Evolutionary conservation across 2,113 vertebrate genomes (phyloP).

Genomic region (Arenaria interpres): DNA sequence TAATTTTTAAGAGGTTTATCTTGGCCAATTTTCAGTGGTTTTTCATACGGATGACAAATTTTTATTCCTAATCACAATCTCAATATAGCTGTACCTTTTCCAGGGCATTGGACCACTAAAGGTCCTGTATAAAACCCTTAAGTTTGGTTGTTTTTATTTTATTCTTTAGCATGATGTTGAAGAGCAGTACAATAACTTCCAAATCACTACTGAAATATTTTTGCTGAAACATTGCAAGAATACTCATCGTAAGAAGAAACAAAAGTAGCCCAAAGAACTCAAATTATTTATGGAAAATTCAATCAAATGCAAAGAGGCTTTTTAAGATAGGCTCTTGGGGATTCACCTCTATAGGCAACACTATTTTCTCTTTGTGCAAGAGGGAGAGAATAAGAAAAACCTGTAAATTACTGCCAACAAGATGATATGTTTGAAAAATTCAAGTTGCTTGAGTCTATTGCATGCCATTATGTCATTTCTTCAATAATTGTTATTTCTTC

Average conservation of each 20-base stretch:
- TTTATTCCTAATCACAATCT: not conserved
- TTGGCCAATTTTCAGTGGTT: not conserved
- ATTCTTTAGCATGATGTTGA: not conserved
- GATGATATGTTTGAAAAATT: not conserved
- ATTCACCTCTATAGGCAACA: not conserved
- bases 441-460: not conserved
- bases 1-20: not conserved
- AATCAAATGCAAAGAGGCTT: not conserved
- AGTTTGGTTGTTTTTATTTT: not conserved
- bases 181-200: not conserved
- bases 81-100: not conserved
- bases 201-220: not conserved
- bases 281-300: not conserved
- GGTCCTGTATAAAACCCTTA: not conserved
- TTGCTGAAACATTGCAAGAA: not conserved
- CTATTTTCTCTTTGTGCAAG: not conserved
- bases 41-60: not conserved
- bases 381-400: not conserved
- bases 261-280: not conserved
- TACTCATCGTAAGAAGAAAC: not conserved
- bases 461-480: not conserved
- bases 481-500: conserved; percentile 23
- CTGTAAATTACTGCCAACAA: not conserved
- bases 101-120: not conserved
- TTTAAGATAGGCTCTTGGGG: not conserved